Evolutionary conservation across 2,888 invertebrate genomes (phyloP).

Genomic region (Scaptomyza cyrtandrae): DNA sequence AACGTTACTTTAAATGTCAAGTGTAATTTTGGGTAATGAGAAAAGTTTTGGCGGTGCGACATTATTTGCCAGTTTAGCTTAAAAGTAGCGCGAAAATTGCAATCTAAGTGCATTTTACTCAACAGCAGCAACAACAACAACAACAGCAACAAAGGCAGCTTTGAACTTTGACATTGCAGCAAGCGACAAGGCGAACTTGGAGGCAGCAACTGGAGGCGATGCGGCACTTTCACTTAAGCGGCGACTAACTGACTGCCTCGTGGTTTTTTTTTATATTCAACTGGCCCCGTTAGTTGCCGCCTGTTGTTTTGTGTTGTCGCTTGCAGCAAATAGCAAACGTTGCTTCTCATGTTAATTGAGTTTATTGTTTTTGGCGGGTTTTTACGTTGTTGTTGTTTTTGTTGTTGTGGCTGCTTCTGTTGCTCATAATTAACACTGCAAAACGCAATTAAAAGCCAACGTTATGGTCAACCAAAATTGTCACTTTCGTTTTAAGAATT

Average conservation of each 20-base stretch:
- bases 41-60: conserved; percentile 28
- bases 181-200: neutral
- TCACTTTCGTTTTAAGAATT: conserved; percentile 75
- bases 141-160: conserved; percentile 10
- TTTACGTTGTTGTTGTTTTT: neutral
- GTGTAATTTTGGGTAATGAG: conserved; percentile 49
- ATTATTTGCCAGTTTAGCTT: conserved; percentile 57
- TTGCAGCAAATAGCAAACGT: conserved; percentile 48
- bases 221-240: conserved; percentile 69
- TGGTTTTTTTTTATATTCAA: conserved; percentile 25
- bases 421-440: conserved; percentile 58
- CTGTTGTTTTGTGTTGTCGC: conserved; percentile 17
- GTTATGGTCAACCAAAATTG: conserved; percentile 38
- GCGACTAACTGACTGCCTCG: conserved; percentile 21
- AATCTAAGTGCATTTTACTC: conserved; percentile 51
- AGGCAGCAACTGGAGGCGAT: conserved; percentile 17
- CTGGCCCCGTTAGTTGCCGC: conserved; percentile 40
- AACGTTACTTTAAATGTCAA: conserved; percentile 40
- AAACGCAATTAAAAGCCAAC: conserved; percentile 30
- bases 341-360: conserved; percentile 65
- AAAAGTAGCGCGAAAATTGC: conserved; percentile 43
- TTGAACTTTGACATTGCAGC: conserved; percentile 71
- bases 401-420: neutral
- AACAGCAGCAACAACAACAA: conserved; percentile 15
- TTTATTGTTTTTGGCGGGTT: conserved; percentile 42